phyloP scores from a whole-genome alignment of 2,888 invertebrate species.

The Lithophane socia region DNA sequence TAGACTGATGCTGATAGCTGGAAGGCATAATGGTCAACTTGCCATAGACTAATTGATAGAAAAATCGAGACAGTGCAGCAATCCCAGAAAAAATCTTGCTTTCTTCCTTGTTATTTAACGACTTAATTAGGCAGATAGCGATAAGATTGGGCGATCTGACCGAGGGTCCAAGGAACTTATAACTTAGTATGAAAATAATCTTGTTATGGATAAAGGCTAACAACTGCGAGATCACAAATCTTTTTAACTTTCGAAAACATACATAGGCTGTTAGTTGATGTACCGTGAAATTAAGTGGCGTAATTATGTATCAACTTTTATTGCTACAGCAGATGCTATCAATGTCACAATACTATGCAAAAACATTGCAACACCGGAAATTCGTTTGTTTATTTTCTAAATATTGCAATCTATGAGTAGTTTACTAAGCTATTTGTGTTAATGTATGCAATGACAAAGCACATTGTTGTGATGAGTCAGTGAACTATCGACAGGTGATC shows the following conservation, averaged over 20 bases:
- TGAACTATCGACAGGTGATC: constrained; percentile 60
- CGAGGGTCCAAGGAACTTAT: background rate
- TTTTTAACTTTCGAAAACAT: constrained; percentile 54
- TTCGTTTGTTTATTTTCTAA: constrained; percentile 64
- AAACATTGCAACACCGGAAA: constrained; percentile 71
- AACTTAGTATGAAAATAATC: background rate
- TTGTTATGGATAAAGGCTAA: background rate
- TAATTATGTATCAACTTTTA: constrained; percentile 53
- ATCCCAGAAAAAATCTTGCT: background rate
- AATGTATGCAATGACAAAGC: constrained; percentile 71
- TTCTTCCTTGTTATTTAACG: background rate
- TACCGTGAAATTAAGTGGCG: constrained; percentile 65
- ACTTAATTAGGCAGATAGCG: background rate
- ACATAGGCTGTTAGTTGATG: constrained; percentile 56
- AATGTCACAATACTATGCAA: constrained; percentile 58
- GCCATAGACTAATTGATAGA: background rate
- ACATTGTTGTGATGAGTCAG: constrained; percentile 72
- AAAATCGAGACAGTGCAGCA: background rate
- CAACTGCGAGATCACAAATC: constrained; percentile 37
- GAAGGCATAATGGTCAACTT: background rate
- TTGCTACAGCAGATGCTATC: constrained; percentile 50
- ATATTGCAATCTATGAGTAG: constrained; percentile 57
- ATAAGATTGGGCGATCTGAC: background rate
- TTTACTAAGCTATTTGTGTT: constrained; percentile 60
- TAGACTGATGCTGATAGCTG: background rate